Evolutionary conservation across 2,113 vertebrate genomes (phyloP).

Genomic region (Chaetorhynchus papuensis): DNA sequence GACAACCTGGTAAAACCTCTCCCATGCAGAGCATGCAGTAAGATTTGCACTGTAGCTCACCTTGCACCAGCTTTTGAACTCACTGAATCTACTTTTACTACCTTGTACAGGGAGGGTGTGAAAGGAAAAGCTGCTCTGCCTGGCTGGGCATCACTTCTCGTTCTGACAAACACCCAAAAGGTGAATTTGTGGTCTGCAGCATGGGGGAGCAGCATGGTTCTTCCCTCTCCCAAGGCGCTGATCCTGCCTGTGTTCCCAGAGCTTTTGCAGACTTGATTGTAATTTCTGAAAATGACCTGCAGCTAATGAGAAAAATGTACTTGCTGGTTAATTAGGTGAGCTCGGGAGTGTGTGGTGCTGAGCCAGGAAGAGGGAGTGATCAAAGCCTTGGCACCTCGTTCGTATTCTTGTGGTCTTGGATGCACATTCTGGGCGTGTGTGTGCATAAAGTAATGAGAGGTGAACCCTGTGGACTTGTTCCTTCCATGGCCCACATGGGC

Average conservation of each 20-base stretch:
- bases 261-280: neutral
- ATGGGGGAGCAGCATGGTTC: fast-evolving
- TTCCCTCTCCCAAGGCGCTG: fast-evolving
- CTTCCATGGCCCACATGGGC: neutral
- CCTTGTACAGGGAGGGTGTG: neutral
- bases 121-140: neutral
- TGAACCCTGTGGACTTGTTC: neutral
- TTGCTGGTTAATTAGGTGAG: neutral
- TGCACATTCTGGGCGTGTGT: too few species aligned
- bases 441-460: neutral
- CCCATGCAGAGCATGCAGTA: neutral
- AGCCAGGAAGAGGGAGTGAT: neutral
- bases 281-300: neutral
- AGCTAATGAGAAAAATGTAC: neutral
- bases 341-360: neutral
- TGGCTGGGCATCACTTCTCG: neutral
- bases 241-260: neutral
- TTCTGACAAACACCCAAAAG: neutral
- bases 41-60: neutral
- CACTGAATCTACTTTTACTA: neutral
- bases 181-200: neutral
- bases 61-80: neutral
- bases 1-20: neutral
- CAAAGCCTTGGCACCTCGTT: neutral
- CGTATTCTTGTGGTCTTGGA: neutral